A percentile compares a stretch with the other conserved stretches of the same genome.
phyloP scores from a whole-genome alignment of 2,797 vertebrate genomes.

The Bothrops alternatus region DNA sequence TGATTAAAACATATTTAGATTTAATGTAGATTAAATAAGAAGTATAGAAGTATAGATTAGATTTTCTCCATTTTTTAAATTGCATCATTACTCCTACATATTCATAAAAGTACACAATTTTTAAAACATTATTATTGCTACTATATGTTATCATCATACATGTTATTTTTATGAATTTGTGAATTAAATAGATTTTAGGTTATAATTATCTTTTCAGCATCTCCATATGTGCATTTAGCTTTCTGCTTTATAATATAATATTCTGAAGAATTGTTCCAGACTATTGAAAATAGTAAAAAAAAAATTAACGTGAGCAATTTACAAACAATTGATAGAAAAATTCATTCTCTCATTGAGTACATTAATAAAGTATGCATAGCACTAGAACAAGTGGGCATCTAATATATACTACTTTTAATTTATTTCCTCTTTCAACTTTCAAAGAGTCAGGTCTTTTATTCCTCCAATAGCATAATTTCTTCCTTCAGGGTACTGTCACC shows the following conservation, averaged over 20 bases:
- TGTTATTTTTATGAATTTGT: not conserved
- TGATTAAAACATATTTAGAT: not conserved
- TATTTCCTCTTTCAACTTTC: slow-evolving; percentile 1
- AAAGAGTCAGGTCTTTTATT: slow-evolving; percentile 5
- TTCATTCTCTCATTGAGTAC: not conserved
- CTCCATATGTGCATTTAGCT: not conserved
- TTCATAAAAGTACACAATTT: not conserved
- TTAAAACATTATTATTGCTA: not conserved
- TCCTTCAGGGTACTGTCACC: slow-evolving; percentile 10
- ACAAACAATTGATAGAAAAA: slow-evolving; percentile 8
- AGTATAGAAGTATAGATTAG: not conserved
- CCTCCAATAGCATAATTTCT: not conserved
- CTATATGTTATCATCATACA: not conserved
- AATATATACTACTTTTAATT: slow-evolving; percentile 4
- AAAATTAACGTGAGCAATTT: not conserved
- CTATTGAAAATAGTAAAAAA: not conserved
- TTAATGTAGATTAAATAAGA: too few relatives aligned
- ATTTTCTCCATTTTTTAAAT: not conserved
- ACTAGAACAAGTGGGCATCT: not conserved
- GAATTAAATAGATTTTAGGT: not conserved
- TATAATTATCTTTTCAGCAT: not conserved
- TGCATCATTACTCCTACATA: not conserved
- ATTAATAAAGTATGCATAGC: not conserved
- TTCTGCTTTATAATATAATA: not conserved
- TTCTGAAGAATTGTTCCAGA: not conserved